Percentiles rank a stretch among this genome's conserved stretches.
phyloP scores from a whole-genome alignment of 2,113 vertebrate genomes.

The Pollimyrus isidori region DNA sequence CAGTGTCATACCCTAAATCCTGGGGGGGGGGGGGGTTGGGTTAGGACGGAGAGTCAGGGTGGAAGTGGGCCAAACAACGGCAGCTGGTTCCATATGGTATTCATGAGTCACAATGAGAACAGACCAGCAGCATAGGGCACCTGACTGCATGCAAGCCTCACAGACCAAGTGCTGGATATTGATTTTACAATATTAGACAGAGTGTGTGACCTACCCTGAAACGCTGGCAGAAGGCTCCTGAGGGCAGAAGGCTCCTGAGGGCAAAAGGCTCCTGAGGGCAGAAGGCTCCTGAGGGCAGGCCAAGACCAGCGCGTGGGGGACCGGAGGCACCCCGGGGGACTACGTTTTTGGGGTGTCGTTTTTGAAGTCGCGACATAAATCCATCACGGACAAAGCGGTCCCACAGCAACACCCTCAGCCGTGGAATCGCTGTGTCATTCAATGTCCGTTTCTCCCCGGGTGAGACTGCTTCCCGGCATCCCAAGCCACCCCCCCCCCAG shows the following conservation, averaged over 20 bases:
- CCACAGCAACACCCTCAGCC: not conserved
- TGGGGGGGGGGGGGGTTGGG: not conserved
- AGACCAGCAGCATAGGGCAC: not conserved
- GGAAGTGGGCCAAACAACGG: not conserved
- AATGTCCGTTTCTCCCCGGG: too few relatives aligned
- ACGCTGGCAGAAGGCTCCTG: not conserved
- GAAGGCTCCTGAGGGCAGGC: not conserved
- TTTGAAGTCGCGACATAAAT: not conserved
- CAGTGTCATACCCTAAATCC: not conserved
- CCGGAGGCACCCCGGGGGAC: too few relatives aligned
- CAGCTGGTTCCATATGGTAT: not conserved
- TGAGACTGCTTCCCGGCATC: too few relatives aligned
- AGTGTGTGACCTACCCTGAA: not conserved
- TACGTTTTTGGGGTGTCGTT: too few relatives aligned
- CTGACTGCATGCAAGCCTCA: not conserved
- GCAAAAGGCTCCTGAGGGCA: not conserved
- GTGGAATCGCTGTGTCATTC: not conserved
- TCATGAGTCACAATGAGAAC: not conserved
- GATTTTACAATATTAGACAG: not conserved
- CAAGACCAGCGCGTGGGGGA: too few relatives aligned
- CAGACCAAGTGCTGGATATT: not conserved
- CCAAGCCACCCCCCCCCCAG: too few relatives aligned
- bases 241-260: not conserved
- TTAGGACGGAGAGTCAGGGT: not conserved
- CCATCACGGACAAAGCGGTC: not conserved